Base-by-base conservation (phyloP, 2,113 vertebrate genomes). In the Lepus timidus region DNA sequence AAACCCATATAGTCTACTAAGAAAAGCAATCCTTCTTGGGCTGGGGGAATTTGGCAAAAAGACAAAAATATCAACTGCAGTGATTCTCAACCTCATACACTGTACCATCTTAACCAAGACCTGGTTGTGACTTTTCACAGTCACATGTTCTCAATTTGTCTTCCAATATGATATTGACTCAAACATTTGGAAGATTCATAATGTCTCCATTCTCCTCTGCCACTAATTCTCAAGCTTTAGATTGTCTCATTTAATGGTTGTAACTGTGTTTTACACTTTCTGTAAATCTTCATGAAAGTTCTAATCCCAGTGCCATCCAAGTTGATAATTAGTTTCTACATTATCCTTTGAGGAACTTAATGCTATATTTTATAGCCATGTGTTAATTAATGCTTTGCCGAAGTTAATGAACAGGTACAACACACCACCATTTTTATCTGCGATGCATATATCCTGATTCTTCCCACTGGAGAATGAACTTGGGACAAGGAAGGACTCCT, bases 211-310 rank as follows among this genome's bases (percentile, higher is more conserved):
- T 84, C 27, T 81, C 83, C 86, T 67, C 88, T 73, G 79, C 71
- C 96, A 94, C 75, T 95, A 91, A 91, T 76, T 92, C 36, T 36
- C 49, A 51, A 80, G 74, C 71, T 94, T 91, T 91, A 84, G 64
- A 89, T 93, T 92, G 96, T 93, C 70, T 95, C 67, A 85, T 96
- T 93, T 97, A 90, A 84, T 20, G 74, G 74, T 64, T 55, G 73
- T 52, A 85, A 62, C 71, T 11, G 61, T 25, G 31, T 82, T 95
- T 93, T 84, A 81, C 14, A 4, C 83, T 88, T 78, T 78, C 71
- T 36, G 12, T 94, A 93, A 96, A 94, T 97, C 94, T 97, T 82
- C 65, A 8, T 52, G 67, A 91, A 51, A 58, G 93, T 71, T 93
- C 75, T 73, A 31, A 80, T 87, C 33, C 22, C 52, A 23, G 51